Conservation (phyloP, 2,888 invertebrate genomes). For the Agrotis segetum region DNA sequence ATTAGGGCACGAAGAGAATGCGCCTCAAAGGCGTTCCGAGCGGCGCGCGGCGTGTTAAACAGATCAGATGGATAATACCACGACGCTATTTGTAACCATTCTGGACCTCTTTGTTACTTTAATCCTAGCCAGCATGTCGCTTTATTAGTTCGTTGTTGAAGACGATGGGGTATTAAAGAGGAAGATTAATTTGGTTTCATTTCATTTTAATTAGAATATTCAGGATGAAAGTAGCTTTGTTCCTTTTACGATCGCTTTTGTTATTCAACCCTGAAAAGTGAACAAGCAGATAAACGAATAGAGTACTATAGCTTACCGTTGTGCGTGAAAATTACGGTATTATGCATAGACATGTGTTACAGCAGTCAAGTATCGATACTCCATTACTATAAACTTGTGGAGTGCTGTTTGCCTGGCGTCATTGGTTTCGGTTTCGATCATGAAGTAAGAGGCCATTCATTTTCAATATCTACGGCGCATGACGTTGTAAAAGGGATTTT, state of each 20-base stretch:
- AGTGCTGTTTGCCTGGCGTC: neutral
- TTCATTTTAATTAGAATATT: no score
- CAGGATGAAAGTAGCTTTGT: no score
- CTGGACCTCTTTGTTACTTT: neutral
- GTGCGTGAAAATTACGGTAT: no score
- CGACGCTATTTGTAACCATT: slow-evolving; percentile 37
- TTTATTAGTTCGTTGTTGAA: slow-evolving; percentile 11
- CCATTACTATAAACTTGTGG: neutral
- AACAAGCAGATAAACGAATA: no score
- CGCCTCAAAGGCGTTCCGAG: slow-evolving; percentile 36
- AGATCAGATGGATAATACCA: slow-evolving; percentile 41
- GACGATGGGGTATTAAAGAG: neutral
- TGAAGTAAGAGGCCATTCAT: no score
- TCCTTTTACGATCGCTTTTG: no score
- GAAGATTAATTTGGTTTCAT: neutral
- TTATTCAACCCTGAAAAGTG: no score
- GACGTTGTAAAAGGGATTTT: no score
- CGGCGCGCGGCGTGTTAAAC: slow-evolving; percentile 22
- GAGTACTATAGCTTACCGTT: no score
- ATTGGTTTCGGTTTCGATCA: neutral
- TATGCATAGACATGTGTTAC: no score
- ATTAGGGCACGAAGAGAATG: slow-evolving; percentile 46
- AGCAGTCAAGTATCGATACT: no score
- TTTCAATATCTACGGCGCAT: neutral
- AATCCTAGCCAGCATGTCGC: neutral